Base-by-base conservation (phyloP, 2,797 vertebrate genomes). In the Decapterus maruadsi region DNA sequence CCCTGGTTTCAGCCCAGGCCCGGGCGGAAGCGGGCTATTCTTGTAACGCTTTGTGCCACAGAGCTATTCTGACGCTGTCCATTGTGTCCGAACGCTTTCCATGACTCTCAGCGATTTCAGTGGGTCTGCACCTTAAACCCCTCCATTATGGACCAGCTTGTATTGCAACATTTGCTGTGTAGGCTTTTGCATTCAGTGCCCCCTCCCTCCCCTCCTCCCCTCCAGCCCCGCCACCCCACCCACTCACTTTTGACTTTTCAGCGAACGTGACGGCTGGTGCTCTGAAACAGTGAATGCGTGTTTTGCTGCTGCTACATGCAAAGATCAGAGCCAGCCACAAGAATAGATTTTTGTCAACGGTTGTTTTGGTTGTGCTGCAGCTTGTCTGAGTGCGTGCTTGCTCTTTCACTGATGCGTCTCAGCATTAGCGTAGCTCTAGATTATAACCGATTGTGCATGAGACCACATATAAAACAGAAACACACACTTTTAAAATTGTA, bases 101-200 rank as follows among this genome's bases (percentile, higher is more conserved):
- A 72, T 85, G 78, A 66, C 90, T 86, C 93, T 95, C 94, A 95
- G 95, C 93, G 56, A 62, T 93, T 94, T 93, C 81, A 64, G 53
- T 17, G 62, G 87, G 80, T 78, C 88, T 80, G 60, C 58, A 12
- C 79, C 83, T 72, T 92, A 94, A 94, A 94, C 84, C 94, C 92
- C 79, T 86, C 88, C 81, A 92, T 91, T 94, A 93, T 95, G 78
- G 83, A 26, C 48, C 0, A 59, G 83, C 72, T 74, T 71, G 68
- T 56, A 19, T 54, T 45, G 76, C 63, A 34, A 76, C 79, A 84
- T 93, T 90, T 93, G 94, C 94, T 94, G 94, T 55, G 93, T 85
- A 83, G 68, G 93, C 95, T 91, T 89, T 94, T 94, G 75, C 83
- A 91, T 95, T 95, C 92, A 94, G 17, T 65, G 1, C 11, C 2